phyloP scores from a whole-genome alignment of 2,888 invertebrate genomes.

The Phyllotreta striolata region DNA sequence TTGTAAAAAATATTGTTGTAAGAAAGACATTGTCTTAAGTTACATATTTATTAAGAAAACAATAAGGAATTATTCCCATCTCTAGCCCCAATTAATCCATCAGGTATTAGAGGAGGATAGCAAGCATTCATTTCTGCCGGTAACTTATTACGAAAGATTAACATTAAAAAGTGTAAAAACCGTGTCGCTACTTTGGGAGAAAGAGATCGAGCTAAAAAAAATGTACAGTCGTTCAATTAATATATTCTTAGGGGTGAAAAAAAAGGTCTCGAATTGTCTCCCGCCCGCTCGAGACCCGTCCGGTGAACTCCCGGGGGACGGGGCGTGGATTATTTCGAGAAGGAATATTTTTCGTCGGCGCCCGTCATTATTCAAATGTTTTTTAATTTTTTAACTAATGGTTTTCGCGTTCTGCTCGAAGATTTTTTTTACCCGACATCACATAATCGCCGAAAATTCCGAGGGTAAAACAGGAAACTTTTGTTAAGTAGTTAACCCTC shows the following conservation, averaged over 20 bases:
- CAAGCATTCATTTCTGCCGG: slow-evolving; percentile 42
- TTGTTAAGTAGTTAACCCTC: too few species aligned
- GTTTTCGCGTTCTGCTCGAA: background rate
- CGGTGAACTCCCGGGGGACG: slow-evolving; percentile 32
- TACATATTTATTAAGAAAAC: too few species aligned
- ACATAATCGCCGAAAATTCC: too few species aligned
- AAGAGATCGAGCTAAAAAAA: slow-evolving; percentile 47
- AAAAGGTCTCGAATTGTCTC: slow-evolving; percentile 44
- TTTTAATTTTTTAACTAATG: slow-evolving; percentile 11
- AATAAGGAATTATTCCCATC: too few species aligned
- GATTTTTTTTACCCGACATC: too few species aligned
- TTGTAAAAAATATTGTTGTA: too few species aligned
- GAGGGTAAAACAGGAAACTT: too few species aligned
- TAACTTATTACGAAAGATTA: slow-evolving; percentile 56
- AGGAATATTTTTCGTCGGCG: slow-evolving; percentile 17
- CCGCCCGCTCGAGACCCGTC: slow-evolving; percentile 41
- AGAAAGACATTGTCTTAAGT: too few species aligned
- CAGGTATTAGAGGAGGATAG: slow-evolving; percentile 40
- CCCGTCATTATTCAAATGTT: slow-evolving; percentile 19
- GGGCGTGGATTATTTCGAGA: slow-evolving; percentile 19
- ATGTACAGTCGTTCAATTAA: slow-evolving; percentile 62
- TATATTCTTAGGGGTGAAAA: slow-evolving; percentile 55
- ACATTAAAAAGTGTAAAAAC: slow-evolving; percentile 55
- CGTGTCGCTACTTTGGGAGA: slow-evolving; percentile 55
- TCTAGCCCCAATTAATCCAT: slow-evolving; percentile 43